A percentile compares a stretch with the other conserved stretches of the same genome.
Evolutionary conservation across 2,797 vertebrate genomes (phyloP).

Genomic region (Phrynocephalus forsythii): DNA sequence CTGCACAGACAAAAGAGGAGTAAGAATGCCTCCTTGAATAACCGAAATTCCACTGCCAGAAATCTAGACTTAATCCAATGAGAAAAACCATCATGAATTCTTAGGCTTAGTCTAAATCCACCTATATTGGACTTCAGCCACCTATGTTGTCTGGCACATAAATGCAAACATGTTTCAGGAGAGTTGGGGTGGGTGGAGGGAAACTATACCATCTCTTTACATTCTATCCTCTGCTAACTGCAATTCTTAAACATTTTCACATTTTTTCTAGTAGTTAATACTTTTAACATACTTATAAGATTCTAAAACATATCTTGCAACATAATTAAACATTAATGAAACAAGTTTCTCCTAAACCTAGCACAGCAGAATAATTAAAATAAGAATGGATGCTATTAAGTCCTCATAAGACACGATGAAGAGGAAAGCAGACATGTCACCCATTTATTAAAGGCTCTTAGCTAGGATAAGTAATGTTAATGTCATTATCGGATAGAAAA

Average conservation of each 20-base stretch:
- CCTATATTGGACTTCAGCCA: too few species aligned
- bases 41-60: background rate
- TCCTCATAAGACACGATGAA: background rate
- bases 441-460: background rate
- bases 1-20: background rate
- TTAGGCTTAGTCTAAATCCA: background rate
- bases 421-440: constrained; percentile 15
- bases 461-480: constrained; percentile 17
- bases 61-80: background rate
- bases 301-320: constrained; percentile 18
- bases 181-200: background rate
- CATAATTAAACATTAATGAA: background rate
- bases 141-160: background rate
- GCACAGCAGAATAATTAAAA: background rate
- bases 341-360: background rate
- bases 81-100: background rate
- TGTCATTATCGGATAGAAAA: background rate
- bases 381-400: background rate
- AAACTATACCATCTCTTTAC: background rate
- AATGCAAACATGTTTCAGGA: background rate
- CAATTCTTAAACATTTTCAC: constrained; percentile 16
- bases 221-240: constrained; percentile 17
- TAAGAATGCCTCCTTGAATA: too few species aligned
- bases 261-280: background rate
- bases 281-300: background rate